Evolutionary conservation across 2,797 vertebrate species (phyloP).

Genomic region (Acanthopagrus latus): DNA sequence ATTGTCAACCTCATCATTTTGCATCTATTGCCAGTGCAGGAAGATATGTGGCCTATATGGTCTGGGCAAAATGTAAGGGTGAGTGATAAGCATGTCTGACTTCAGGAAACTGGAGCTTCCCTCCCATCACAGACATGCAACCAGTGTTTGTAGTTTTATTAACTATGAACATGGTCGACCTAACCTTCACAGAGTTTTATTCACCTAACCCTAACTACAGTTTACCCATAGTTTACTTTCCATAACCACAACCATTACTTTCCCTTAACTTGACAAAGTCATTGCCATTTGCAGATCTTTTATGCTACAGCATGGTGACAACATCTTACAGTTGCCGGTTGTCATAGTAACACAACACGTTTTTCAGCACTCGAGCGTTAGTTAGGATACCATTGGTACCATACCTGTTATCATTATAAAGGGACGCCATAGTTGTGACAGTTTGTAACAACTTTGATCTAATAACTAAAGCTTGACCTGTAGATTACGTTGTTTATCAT

Average conservation of each 20-base stretch:
- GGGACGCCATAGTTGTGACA: not conserved
- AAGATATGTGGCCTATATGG: not conserved
- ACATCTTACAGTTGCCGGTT: not conserved
- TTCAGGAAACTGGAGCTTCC: not conserved
- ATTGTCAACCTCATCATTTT: no score
- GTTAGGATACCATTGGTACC: not conserved
- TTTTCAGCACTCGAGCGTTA: not conserved
- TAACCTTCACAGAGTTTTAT: not conserved
- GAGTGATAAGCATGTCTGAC: not conserved
- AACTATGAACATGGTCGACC: not conserved
- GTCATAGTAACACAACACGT: not conserved
- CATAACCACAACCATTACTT: no score
- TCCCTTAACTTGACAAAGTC: not conserved
- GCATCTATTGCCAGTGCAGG: not conserved
- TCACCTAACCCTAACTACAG: not conserved
- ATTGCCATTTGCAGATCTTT: no score
- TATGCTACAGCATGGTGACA: not conserved
- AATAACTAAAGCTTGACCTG: not conserved
- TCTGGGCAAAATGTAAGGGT: not conserved
- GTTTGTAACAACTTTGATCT: not conserved
- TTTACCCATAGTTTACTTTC: not conserved
- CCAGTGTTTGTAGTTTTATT: not conserved
- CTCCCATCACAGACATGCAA: not conserved
- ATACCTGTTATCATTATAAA: not conserved
- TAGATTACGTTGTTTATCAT: no score